These are phyloP conservation scores for Thalassophryne amazonica DNA, from an alignment of 2,797 vertebrate species.

Conservation along the genomic window DNA sequence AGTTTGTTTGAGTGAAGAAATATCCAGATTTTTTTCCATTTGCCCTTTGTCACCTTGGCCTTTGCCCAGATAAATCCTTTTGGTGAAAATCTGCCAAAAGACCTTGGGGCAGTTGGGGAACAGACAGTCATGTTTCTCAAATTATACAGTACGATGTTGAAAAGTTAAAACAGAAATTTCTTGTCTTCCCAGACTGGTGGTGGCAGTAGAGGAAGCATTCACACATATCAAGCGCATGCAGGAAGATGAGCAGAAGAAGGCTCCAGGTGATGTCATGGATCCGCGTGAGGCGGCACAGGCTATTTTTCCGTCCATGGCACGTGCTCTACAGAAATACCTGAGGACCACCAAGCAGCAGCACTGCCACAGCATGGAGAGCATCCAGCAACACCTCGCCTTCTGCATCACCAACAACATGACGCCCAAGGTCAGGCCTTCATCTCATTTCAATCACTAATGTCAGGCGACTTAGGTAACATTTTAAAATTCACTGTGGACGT, in stretches of 20 bases:
- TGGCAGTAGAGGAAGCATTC: conserved; percentile 96
- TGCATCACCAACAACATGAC: conserved; percentile 98
- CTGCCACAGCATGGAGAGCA: conserved; percentile 98
- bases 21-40: too few species aligned
- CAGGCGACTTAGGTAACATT: too few species aligned
- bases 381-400: conserved; percentile 95
- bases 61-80: too few species aligned
- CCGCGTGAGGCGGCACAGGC: conserved; percentile 93
- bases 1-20: too few species aligned
- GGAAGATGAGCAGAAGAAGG: conserved; percentile 87
- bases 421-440: conserved; percentile 83
- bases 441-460: too few species aligned
- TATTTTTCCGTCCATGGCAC: conserved; percentile 96
- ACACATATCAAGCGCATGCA: conserved; percentile 93
- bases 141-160: too few species aligned
- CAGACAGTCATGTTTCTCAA: too few species aligned
- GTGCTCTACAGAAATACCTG: conserved; percentile 97
- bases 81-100: too few species aligned
- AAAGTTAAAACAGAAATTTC: too few species aligned
- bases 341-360: conserved; percentile 95
- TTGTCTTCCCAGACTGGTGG: conserved; percentile 85
- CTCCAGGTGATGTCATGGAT: conserved; percentile 92
- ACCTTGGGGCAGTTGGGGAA: too few species aligned
- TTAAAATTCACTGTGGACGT: too few species aligned
- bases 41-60: too few species aligned